These are phyloP conservation scores for Tipula lateralis DNA, from an alignment of 2,888 invertebrate genomes.

Conservation along the genomic window DNA sequence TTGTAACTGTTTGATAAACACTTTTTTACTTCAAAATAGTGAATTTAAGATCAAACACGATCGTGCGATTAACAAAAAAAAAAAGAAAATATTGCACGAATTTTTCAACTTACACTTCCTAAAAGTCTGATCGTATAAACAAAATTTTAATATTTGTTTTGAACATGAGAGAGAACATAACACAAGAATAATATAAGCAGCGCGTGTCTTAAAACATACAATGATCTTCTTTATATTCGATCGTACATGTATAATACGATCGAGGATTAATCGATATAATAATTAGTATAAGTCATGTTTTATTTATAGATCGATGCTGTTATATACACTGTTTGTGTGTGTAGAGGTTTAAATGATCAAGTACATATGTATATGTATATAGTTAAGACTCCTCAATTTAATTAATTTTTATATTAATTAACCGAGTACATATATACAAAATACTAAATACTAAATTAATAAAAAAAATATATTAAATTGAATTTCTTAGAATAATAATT, in stretches of 20 bases:
- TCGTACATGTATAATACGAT: background rate
- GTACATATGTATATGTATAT: too few relatives aligned
- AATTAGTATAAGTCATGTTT: background rate
- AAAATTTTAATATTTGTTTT: background rate
- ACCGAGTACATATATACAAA: background rate
- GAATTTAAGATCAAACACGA: background rate
- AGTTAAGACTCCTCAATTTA: background rate
- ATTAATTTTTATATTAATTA: background rate
- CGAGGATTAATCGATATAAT: conserved; percentile 1
- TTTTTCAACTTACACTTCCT: background rate
- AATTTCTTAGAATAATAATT: conserved; percentile 24
- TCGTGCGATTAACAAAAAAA: background rate
- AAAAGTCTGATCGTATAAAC: conserved; percentile 7
- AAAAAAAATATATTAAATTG: background rate
- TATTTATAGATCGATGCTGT: conserved; percentile 3
- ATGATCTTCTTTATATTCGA: background rate
- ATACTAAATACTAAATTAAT: background rate
- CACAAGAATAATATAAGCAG: background rate
- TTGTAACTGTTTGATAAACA: background rate
- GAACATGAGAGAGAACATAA: background rate
- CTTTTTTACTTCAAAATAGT: too few relatives aligned
- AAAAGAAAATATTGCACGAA: background rate
- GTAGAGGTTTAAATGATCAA: background rate
- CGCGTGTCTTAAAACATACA: background rate
- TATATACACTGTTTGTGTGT: background rate